Evolutionary conservation across 2,113 vertebrate species (phyloP).

Genomic region (Pollachius pollachius): DNA sequence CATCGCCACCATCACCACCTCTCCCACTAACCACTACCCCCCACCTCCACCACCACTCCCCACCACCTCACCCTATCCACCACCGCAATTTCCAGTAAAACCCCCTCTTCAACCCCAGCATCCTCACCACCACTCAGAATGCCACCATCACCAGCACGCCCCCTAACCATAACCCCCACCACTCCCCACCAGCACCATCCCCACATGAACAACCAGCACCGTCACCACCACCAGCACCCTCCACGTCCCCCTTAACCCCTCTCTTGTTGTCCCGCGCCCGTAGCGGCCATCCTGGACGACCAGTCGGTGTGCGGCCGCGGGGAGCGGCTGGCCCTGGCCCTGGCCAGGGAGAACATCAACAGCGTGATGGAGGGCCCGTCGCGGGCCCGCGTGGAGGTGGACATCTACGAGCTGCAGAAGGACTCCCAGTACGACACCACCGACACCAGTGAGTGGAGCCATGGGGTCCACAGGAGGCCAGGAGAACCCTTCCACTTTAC

Average conservation of each 20-base stretch:
- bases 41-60: not conserved
- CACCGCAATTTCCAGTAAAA: too few relatives aligned
- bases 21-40: not conserved
- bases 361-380: conserved; percentile 83
- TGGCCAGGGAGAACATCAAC: conserved; percentile 92
- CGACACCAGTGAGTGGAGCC: conserved; percentile 84
- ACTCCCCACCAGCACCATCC: not conserved
- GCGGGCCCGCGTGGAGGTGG: conserved; percentile 86
- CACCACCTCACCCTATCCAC: not conserved
- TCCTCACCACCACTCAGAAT: not conserved
- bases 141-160: too few relatives aligned
- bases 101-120: not conserved
- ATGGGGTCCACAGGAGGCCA: too few relatives aligned
- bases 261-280: not conserved
- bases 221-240: not conserved
- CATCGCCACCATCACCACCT: not conserved
- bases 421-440: conserved; percentile 95
- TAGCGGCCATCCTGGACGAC: conserved; percentile 85
- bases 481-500: conserved; percentile 18
- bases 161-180: not conserved
- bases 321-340: conserved; percentile 84
- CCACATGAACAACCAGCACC: not conserved
- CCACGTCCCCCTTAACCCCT: not conserved
- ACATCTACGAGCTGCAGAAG: conserved; percentile 90
- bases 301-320: conserved; percentile 90